Evolutionary conservation across 1,140 invertebrate species (phyloP), one percentile per base, ranked within the genome.

Genomic region (Glossosoma conforme): DNA sequence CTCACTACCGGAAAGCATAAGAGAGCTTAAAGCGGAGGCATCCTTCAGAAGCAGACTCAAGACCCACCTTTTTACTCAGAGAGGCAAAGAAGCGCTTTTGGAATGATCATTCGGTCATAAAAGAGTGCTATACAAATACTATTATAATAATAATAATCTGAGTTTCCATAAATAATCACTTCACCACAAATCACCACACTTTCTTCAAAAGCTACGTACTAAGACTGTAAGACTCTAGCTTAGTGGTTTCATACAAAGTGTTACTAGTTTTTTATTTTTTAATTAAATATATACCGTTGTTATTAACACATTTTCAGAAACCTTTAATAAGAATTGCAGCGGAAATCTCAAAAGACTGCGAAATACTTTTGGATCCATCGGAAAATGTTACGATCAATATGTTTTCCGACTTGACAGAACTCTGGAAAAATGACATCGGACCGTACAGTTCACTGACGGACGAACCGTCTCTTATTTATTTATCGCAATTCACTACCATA

Each of bases 361-460:
- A 67, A 14, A 60, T 83, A 1, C 60, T 66, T 44, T 60, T 83
- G 2, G 77, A 80, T 58, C 84, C 84, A 0, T 71, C 75, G 2
- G 63, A 77, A 41, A 60, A 76, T 42, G 62, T 80, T 4, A 74
- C 80, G n/a, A 58, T 65, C 2, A 58, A 68, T 2, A 75, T 75
- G 9, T 63, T 85, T 22, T 60, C 65, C 21, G 74, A 74, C 44
- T 64, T 85, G 3, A 70, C 78, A 15, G 60, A 66, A 10, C 70
- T 77, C 22, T 85, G 82, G 83, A 74, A 78, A 36, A 70, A 80
- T 59, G 71, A 74, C 52, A 68, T 80, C 2, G 80, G 14, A 84
- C 84, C 64, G 74, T 79, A 61, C 80, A 87, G 59, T 77, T 85
- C 36, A 78, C 82, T 61, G 76, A 80, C 0, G 82, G 78, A 36